These are phyloP conservation scores for Pocillopora verrucosa DNA, from an alignment of 64 coral and sea anemone species.

Conservation along the genomic window DNA sequence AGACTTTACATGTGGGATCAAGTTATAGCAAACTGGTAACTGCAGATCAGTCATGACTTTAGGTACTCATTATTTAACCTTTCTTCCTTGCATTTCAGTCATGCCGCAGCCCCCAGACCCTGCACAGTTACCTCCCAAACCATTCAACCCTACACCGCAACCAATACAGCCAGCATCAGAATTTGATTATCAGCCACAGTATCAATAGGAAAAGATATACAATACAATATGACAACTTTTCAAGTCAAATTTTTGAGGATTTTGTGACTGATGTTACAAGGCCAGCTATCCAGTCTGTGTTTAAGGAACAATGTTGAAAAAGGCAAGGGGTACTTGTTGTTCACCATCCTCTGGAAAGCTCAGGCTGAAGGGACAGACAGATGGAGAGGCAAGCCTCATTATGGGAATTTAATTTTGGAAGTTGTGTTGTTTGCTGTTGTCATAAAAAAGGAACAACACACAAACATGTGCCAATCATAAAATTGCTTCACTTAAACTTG, in stretches of 20 bases:
- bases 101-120: slow-evolving; percentile 98
- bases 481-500: not conserved
- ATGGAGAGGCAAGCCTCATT: not conserved
- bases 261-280: too few species aligned
- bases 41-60: too few species aligned
- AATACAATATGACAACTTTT: not conserved
- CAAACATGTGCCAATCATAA: not conserved
- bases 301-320: too few species aligned
- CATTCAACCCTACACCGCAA: slow-evolving; percentile 61
- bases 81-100: slow-evolving; percentile 48
- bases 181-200: slow-evolving; percentile 91
- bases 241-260: not conserved
- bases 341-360: too few species aligned
- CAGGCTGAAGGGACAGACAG: not conserved
- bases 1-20: too few species aligned
- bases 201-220: slow-evolving; percentile 43
- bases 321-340: too few species aligned
- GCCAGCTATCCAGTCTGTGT: too few species aligned
- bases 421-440: not conserved
- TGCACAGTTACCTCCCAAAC: slow-evolving; percentile 79
- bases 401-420: not conserved
- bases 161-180: slow-evolving; percentile 59
- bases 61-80: not conserved
- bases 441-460: not conserved
- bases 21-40: too few species aligned